These are phyloP conservation scores for Axea sp. DNA, from an alignment of 2,888 invertebrate genomes.

Conservation along the genomic window DNA sequence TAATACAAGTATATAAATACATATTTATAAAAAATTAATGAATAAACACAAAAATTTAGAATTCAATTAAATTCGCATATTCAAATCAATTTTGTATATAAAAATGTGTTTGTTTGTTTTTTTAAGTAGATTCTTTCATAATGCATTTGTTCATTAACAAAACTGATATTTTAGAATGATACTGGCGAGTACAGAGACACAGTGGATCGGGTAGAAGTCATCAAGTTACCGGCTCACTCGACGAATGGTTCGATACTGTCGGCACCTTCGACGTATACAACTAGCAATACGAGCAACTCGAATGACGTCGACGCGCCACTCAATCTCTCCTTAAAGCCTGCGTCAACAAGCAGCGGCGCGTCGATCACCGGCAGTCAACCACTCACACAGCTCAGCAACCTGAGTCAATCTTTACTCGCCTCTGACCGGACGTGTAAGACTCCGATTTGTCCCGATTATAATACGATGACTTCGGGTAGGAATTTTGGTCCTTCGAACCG, in stretches of 20 bases:
- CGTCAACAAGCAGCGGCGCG: conserved; percentile 74
- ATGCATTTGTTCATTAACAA: too few species aligned
- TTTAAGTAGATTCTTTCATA: too few species aligned
- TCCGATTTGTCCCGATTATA: conserved; percentile 59
- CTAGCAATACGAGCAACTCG: conserved; percentile 77
- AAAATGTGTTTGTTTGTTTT: too few species aligned
- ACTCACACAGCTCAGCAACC: conserved; percentile 78
- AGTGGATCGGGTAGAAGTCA: conserved; percentile 89
- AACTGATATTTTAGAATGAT: conserved; percentile 70
- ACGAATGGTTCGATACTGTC: conserved; percentile 77
- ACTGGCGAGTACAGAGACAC: conserved; percentile 75
- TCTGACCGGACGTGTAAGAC: conserved; percentile 81
- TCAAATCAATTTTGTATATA: too few species aligned
- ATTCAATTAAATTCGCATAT: too few species aligned
- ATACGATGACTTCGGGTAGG: conserved; percentile 59
- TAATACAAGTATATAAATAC: too few species aligned
- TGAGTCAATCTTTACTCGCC: conserved; percentile 77
- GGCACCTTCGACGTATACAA: conserved; percentile 81
- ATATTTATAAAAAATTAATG: too few species aligned
- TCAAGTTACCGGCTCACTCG: conserved; percentile 85
- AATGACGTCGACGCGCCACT: conserved; percentile 88
- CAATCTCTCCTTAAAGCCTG: conserved; percentile 90
- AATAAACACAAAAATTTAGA: too few species aligned
- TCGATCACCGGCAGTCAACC: conserved; percentile 75
- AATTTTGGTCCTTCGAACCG: conserved; percentile 51